Base-by-base conservation (phyloP, 35 echinoderm and acorn worm species). In the Holothuria glaberrima region DNA sequence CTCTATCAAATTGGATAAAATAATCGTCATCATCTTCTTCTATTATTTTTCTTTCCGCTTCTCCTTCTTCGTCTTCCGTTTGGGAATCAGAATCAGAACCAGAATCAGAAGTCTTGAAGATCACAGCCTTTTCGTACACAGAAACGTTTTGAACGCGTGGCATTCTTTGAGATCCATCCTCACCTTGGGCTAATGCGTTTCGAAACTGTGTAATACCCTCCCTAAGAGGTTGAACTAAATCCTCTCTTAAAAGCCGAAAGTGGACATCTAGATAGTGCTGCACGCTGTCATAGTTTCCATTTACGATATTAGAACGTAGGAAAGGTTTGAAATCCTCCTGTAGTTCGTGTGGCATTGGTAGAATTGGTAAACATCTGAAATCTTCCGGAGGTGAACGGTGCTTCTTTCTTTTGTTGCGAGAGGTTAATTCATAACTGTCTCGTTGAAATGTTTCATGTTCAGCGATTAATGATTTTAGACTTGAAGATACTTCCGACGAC, bases 221-320 rank as follows among this genome's bases (percentile, higher is more conserved):
- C 35, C 92, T 66, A 27, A 94, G 61, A 50, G 92, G 92, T 10
- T 68, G 20, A 27, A 94, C 58, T 29, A 94, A 94, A 86, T 94
- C 88, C 48, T 94, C 92, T 26, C 86, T 52, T 41, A 94, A 36
- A 38, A 94, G 88, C 30, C 92, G 38, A 74, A 90, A 94, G 29
- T 94, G 92, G 20, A 94, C 69, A 65, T 94, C 92, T 27, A 94
- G 58, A 59, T 94, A 94, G 44, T 94, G 92, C 48, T 90, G 31
- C 3, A 45, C 63, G 61, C 80, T 66, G 21, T 35, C 22, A 31
- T 90, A 94, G 12, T 26, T 68, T 20, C 92, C 92, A 60, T 90
- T 94, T 5, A 72, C 62, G 13, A 86, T 87, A 64, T 94, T 89
- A 74, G 80, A 31, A 19, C 92, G 88, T 61, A 94, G 54, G 81